Percentiles rank a stretch among this genome's conserved stretches.
These are phyloP conservation scores for Tenualosa thibaudeaui DNA, from an alignment of 2,797 vertebrate genomes.

Conservation along the genomic window DNA sequence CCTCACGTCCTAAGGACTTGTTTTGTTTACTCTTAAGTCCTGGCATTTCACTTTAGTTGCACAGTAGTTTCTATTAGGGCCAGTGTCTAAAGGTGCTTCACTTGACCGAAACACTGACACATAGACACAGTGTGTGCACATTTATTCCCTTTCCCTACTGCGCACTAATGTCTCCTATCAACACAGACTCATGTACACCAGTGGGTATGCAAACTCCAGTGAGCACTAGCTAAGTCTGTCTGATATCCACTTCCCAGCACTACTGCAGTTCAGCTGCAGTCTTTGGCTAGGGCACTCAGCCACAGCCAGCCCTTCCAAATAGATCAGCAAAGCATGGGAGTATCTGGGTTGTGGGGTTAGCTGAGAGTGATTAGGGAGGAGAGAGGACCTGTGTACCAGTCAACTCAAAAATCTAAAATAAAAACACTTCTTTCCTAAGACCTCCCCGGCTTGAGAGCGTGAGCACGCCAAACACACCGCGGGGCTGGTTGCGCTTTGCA, in stretches of 20 bases:
- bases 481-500: not conserved
- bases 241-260: not conserved
- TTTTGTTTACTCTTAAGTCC: not conserved
- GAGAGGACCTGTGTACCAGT: not conserved
- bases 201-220: not conserved
- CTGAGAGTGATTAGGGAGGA: not conserved
- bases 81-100: not conserved
- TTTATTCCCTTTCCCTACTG: too few relatives aligned
- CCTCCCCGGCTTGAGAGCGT: too few relatives aligned
- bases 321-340: not conserved
- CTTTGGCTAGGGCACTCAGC: not conserved
- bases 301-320: not conserved
- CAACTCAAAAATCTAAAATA: too few relatives aligned
- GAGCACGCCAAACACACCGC: too few relatives aligned
- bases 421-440: too few relatives aligned
- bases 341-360: not conserved
- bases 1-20: too few relatives aligned
- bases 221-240: not conserved
- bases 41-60: not conserved
- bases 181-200: not conserved
- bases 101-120: not conserved
- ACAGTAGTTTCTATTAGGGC: not conserved
- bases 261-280: not conserved
- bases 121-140: too few relatives aligned
- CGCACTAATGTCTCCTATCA: not conserved